Base-by-base conservation (phyloP, 2,113 vertebrate species). In the Notarius lentiginosus region DNA sequence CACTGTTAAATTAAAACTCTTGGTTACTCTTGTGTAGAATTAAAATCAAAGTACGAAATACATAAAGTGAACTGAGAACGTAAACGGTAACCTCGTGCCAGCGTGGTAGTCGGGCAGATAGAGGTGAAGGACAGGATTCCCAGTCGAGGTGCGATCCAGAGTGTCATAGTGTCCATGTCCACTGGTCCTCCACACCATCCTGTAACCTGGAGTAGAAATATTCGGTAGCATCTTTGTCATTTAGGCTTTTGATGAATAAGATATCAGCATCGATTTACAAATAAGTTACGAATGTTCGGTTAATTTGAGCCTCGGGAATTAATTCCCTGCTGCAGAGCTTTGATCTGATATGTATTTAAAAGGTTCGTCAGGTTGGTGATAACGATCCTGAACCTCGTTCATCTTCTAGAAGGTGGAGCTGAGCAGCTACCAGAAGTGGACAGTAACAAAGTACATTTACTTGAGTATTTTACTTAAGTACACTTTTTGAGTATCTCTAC, bases 81-180 rank as follows among this genome's bases (percentile, higher is more conserved):
- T 41, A 41, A 41, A 41, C 41, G 41, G 41, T 60, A 30, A 79
- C 77, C 77, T 79, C 1, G 77, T 1, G 12, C 34, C 56, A 7
- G 30, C 4, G 27, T 4, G 89, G 24, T 68, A 41, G 1, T 85
- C 90, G 34, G 93, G 95, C 61, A 95, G 88, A 47, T 93, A 94
- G 49, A 95, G 90, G 87, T 94, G 93, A 1, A 94, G 92, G 4
- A 89, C 83, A 2, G 91, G 85, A 72, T 91, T 66, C 17, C 22
- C 65, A 5, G 60, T 61, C 11, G 61, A n/a, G 15, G 55, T 47
- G 58, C n/a, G 14, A 47, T 87, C 55, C 61, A 60, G 47, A 18
- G 58, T 15, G 11, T 86, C 49, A 24, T 27, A 34, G 47, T 73
- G 47, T n/a, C 75, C 15, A 17, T 76, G 51, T 15, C 72, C 34